These are phyloP conservation scores for Microdon myrmicae DNA, from an alignment of 2,888 invertebrate genomes.

Conservation along the genomic window DNA sequence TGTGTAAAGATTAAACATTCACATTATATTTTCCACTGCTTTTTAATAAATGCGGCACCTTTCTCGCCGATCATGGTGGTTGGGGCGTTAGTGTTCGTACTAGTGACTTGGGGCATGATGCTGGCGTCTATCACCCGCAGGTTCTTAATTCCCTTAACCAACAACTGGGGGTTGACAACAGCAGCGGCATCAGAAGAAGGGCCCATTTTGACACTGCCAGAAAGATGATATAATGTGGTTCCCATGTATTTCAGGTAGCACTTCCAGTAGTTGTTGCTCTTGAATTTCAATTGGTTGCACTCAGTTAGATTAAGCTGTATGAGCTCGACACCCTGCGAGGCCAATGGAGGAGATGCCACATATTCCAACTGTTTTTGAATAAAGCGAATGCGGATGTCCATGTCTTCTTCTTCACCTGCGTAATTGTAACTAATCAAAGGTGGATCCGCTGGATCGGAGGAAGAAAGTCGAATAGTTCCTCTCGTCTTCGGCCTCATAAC, in stretches of 20 bases:
- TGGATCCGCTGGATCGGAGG: constrained; percentile 67
- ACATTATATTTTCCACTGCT: constrained; percentile 71
- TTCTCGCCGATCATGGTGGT: constrained; percentile 87
- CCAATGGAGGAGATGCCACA: constrained; percentile 65
- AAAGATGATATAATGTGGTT: constrained; percentile 80
- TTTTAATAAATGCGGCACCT: constrained; percentile 83
- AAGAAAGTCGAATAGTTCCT: constrained; percentile 68
- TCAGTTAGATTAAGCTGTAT: constrained; percentile 51
- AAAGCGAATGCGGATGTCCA: constrained; percentile 59
- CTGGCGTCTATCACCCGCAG: constrained; percentile 84
- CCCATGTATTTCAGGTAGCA: constrained; percentile 74
- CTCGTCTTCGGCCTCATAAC: constrained; percentile 63
- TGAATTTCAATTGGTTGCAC: constrained; percentile 56
- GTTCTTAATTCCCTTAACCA: constrained; percentile 75
- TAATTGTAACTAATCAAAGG: constrained; percentile 72
- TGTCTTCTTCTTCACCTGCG: constrained; percentile 68
- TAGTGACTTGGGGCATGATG: constrained; percentile 82
- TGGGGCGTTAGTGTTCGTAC: constrained; percentile 85
- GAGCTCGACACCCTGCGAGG: constrained; percentile 58
- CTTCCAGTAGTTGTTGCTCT: constrained; percentile 70
- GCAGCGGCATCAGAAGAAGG: constrained; percentile 70
- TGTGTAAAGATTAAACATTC: no score
- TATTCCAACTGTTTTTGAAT: constrained; percentile 59
- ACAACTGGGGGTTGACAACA: constrained; percentile 77
- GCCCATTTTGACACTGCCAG: constrained; percentile 86